Percentiles rank a stretch among this genome's conserved stretches.
Conservation (phyloP, 2,113 vertebrate species). For the Lophius piscatorius region DNA sequence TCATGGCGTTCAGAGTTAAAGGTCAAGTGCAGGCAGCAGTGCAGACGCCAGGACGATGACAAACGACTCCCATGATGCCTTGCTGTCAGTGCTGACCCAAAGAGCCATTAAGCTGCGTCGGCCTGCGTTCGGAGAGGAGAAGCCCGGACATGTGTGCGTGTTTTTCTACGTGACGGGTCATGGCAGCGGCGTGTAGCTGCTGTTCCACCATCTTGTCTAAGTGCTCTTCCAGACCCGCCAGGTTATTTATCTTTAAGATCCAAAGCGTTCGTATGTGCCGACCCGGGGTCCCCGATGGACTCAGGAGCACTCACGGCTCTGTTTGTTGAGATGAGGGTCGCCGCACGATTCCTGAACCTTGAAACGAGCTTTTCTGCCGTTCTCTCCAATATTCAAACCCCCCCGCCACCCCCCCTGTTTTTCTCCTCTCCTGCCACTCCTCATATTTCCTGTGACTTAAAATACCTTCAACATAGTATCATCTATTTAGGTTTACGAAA, state of each 20-base stretch:
- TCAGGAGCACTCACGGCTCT: constrained; percentile 23
- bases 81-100: constrained; percentile 60
- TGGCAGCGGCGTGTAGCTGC: constrained; percentile 24
- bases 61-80: constrained; percentile 65
- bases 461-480: not conserved
- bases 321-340: constrained; percentile 30
- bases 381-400: not conserved
- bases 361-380: constrained; percentile 13
- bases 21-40: constrained; percentile 66
- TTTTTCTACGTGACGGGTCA: constrained; percentile 45
- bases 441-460: not conserved
- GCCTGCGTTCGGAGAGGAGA: constrained; percentile 11
- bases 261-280: constrained; percentile 3
- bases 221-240: constrained; percentile 58
- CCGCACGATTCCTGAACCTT: constrained; percentile 38
- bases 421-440: not conserved
- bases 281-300: constrained; percentile 35
- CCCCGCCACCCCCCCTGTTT: not conserved
- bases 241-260: constrained; percentile 55
- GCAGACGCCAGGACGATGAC: constrained; percentile 68
- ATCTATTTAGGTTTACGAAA: not conserved
- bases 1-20: constrained; percentile 37
- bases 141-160: constrained; percentile 15
- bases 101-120: constrained; percentile 60
- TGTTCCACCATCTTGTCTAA: constrained; percentile 47